A percentile compares a stretch with the other conserved stretches of the same genome.
Evolutionary conservation across 2,113 vertebrate species (phyloP).

Genomic region (Myodes glareolus): DNA sequence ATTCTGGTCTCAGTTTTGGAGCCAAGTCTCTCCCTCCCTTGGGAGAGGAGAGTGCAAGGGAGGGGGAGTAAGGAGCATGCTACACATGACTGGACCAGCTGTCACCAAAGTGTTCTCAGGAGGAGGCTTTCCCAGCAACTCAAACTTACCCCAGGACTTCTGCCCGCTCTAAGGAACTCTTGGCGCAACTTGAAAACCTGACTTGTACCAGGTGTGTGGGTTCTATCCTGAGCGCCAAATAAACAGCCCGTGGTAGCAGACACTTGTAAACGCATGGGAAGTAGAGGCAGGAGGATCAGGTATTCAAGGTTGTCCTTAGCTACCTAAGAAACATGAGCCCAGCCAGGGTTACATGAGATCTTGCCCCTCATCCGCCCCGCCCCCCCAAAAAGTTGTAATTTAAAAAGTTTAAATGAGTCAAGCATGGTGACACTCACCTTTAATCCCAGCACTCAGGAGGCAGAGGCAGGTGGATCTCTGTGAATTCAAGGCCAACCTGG

Average conservation of each 20-base stretch:
- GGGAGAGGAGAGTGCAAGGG: background rate
- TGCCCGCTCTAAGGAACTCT: background rate
- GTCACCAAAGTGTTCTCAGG: slow-evolving; percentile 13
- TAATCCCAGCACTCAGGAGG: background rate
- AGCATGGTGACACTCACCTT: background rate
- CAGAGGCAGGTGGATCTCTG: background rate
- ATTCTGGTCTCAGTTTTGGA: slow-evolving; percentile 29
- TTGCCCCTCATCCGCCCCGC: too few relatives aligned
- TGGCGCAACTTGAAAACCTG: background rate
- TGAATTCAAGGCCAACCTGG: background rate
- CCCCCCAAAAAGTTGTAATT: background rate
- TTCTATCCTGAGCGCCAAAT: background rate
- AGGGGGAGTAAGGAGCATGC: background rate
- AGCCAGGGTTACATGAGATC: background rate
- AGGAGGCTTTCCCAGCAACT: slow-evolving; percentile 9
- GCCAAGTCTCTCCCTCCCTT: slow-evolving; percentile 51
- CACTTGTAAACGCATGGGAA: background rate
- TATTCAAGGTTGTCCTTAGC: background rate
- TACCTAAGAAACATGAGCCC: background rate
- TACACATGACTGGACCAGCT: background rate
- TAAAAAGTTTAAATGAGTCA: background rate
- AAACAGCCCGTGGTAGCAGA: background rate
- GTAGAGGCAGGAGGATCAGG: too few relatives aligned
- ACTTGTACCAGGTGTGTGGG: background rate
- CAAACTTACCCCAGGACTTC: background rate